Conservation (phyloP, 2,888 invertebrate genomes). For the Julus scanicus region DNA sequence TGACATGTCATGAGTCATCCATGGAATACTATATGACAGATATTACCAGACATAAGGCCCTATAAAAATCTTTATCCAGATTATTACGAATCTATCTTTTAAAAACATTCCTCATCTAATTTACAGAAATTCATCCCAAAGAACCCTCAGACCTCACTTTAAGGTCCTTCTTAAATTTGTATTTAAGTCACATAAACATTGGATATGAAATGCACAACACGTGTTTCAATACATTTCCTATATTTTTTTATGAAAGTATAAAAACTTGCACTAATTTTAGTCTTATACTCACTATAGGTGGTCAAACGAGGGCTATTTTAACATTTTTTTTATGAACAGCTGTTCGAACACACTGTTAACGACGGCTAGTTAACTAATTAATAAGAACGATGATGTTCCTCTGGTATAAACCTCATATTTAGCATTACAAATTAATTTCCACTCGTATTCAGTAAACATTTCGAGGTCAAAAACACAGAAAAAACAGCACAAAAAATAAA, state of each 20-base stretch:
- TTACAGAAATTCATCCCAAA: too few species aligned
- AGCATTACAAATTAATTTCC: background rate
- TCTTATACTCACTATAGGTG: background rate
- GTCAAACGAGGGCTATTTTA: background rate
- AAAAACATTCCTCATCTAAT: too few species aligned
- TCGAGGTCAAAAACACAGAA: background rate
- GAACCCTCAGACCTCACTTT: too few species aligned
- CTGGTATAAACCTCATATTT: conserved; percentile 9
- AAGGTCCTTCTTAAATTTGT: too few species aligned
- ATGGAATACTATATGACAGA: too few species aligned
- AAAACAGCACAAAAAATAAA: too few species aligned
- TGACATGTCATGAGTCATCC: too few species aligned
- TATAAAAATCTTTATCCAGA: too few species aligned
- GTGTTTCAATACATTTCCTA: background rate
- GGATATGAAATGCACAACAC: background rate
- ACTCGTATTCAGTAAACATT: background rate
- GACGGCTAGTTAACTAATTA: background rate
- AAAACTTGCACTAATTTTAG: background rate
- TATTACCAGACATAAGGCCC: too few species aligned
- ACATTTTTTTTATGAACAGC: background rate
- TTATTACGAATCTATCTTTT: too few species aligned
- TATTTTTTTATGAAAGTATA: background rate
- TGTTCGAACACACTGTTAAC: background rate
- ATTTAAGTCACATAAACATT: background rate
- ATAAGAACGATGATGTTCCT: background rate